Conservation (phyloP, 2,113 vertebrate genomes). For the Oryzias woworae region DNA sequence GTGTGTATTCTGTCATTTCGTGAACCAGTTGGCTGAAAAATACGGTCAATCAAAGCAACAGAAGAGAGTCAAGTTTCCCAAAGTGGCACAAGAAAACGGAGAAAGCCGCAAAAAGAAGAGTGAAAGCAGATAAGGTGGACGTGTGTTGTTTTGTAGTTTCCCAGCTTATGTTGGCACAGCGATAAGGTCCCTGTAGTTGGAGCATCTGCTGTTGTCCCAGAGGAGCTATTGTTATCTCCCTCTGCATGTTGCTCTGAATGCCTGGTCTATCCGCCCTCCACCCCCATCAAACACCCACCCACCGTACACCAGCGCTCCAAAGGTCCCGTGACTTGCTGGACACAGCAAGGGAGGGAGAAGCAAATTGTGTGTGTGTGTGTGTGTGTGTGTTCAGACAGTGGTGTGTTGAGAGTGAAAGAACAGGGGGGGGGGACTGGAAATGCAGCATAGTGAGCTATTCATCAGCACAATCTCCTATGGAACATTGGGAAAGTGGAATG, state of each 20-base stretch:
- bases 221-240: constrained; percentile 78
- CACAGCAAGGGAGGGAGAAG: constrained; percentile 27
- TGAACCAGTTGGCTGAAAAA: too few species aligned
- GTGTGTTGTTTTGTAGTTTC: constrained; percentile 51
- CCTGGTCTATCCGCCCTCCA: constrained; percentile 62
- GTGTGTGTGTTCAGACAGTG: constrained; percentile 53
- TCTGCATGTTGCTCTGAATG: constrained; percentile 67
- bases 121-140: constrained; percentile 16
- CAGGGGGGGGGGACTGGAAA: constrained; percentile 55
- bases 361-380: constrained; percentile 22
- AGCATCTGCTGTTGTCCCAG: constrained; percentile 79
- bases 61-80: constrained; percentile 39
- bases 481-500: constrained; percentile 79
- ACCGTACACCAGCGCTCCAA: constrained; percentile 58
- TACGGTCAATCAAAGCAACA: constrained; percentile 25
- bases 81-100: not conserved
- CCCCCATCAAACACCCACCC: constrained; percentile 63
- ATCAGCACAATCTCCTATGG: constrained; percentile 74
- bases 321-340: constrained; percentile 66
- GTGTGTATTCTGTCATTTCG: too few species aligned
- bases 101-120: constrained; percentile 17
- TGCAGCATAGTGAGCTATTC: constrained; percentile 72
- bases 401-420: constrained; percentile 54
- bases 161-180: constrained; percentile 36
- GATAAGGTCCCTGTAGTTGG: constrained; percentile 53